Conservation (phyloP, 2,113 vertebrate species). For the Carassius carassius region DNA sequence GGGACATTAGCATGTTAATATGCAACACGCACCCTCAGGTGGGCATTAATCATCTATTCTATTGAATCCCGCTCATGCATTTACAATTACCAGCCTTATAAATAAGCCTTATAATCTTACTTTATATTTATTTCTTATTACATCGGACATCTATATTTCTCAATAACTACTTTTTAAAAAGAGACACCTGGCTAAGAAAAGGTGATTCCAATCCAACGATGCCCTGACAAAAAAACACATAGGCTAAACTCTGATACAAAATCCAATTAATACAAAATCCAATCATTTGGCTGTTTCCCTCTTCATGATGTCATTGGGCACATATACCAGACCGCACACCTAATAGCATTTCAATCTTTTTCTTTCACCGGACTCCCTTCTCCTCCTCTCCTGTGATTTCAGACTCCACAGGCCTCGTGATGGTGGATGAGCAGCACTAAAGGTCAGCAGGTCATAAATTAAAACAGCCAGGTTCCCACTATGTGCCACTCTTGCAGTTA, state of each 20-base stretch:
- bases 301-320: not conserved
- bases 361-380: not conserved
- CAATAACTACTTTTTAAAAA: too few species aligned
- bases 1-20: not conserved
- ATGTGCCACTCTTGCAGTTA: conserved; percentile 23
- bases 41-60: not conserved
- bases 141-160: not conserved
- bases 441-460: conserved; percentile 43
- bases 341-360: not conserved
- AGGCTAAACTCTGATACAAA: not conserved
- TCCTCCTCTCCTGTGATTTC: not conserved
- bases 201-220: not conserved
- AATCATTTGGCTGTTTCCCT: not conserved
- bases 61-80: not conserved
- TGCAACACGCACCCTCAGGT: not conserved
- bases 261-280: too few species aligned
- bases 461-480: conserved; percentile 36
- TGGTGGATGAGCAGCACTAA: not conserved
- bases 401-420: not conserved
- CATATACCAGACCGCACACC: not conserved
- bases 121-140: not conserved
- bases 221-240: not conserved
- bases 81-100: not conserved
- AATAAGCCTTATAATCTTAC: too few species aligned
- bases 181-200: too few species aligned